A percentile compares a stretch with the other conserved stretches of the same genome.
phyloP scores from a whole-genome alignment of 2,113 vertebrate species.

The Phyllostomus hastatus region DNA sequence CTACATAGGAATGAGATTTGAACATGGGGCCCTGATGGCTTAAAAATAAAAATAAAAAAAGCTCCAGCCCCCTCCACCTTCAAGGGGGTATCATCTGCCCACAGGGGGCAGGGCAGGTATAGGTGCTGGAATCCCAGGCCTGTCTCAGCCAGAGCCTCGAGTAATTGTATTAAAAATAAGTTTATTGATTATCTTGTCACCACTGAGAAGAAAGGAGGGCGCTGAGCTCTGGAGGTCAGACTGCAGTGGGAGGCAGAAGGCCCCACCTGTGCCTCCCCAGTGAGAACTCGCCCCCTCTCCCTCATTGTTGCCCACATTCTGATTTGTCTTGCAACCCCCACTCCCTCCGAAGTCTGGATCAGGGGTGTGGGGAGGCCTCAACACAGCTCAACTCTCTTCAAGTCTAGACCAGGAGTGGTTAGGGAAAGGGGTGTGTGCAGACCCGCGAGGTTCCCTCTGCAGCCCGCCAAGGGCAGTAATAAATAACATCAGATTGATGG shows the following conservation, averaged over 20 bases:
- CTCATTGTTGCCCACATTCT: neutral
- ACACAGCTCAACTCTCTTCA: constrained; percentile 41
- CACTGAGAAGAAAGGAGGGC: neutral
- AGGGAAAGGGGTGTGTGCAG: constrained; percentile 9
- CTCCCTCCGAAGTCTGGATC: neutral
- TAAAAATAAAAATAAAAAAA: neutral
- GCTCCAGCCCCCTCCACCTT: neutral
- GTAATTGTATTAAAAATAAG: constrained; percentile 73
- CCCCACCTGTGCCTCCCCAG: neutral
- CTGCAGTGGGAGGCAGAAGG: neutral
- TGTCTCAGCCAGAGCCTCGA: constrained; percentile 39
- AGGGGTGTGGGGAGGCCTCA: neutral
- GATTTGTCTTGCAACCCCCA: constrained; percentile 40
- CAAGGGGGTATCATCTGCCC: neutral
- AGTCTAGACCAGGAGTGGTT: constrained; percentile 60
- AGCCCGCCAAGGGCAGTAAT: constrained; percentile 33
- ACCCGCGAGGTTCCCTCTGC: constrained; percentile 2
- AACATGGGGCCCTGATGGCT: neutral
- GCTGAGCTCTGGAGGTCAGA: constrained; percentile 36
- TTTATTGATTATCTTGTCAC: constrained; percentile 72
- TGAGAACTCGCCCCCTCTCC: neutral
- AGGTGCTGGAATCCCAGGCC: neutral
- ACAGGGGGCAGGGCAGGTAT: neutral
- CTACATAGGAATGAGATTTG: neutral
- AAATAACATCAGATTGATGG: constrained; percentile 65